These are phyloP conservation scores for Craterocephalus amniculus DNA, from an alignment of 2,797 vertebrate genomes.

Conservation along the genomic window DNA sequence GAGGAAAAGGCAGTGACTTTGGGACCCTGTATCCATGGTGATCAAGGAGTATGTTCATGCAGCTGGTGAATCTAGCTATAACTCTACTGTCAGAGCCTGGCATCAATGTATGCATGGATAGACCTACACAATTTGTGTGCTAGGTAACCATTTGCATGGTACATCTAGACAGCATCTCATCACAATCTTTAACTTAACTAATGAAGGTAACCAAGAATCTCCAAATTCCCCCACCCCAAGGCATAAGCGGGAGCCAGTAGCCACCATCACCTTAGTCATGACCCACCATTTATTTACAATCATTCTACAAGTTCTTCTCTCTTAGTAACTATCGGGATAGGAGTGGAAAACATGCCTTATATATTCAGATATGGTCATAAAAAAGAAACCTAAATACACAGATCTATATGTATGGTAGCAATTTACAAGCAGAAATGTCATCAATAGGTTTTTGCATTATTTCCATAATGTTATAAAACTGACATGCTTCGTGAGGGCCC, in stretches of 20 bases:
- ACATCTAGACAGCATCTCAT: not conserved
- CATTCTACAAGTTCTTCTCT: constrained; percentile 12
- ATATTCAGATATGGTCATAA: no score
- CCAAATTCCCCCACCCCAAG: constrained; percentile 20
- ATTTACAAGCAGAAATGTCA: not conserved
- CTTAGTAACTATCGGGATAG: not conserved
- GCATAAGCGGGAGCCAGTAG: constrained; percentile 13
- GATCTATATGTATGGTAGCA: not conserved
- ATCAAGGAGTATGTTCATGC: constrained; percentile 49
- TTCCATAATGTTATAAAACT: no score
- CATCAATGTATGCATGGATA: constrained; percentile 29
- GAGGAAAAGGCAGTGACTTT: constrained; percentile 48
- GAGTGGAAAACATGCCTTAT: not conserved
- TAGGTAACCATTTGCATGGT: constrained; percentile 34
- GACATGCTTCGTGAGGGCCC: no score
- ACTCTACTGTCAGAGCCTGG: constrained; percentile 24
- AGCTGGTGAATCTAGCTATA: constrained; percentile 35
- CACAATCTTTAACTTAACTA: constrained; percentile 6
- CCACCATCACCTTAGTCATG: constrained; percentile 42
- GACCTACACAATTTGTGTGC: constrained; percentile 10
- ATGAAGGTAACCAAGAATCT: not conserved
- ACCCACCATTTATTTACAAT: not conserved
- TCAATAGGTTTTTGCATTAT: not conserved
- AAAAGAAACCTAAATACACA: not conserved
- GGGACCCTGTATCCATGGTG: constrained; percentile 53